phyloP scores from a whole-genome alignment of 2,888 invertebrate species.

The Orthosia gothica region DNA sequence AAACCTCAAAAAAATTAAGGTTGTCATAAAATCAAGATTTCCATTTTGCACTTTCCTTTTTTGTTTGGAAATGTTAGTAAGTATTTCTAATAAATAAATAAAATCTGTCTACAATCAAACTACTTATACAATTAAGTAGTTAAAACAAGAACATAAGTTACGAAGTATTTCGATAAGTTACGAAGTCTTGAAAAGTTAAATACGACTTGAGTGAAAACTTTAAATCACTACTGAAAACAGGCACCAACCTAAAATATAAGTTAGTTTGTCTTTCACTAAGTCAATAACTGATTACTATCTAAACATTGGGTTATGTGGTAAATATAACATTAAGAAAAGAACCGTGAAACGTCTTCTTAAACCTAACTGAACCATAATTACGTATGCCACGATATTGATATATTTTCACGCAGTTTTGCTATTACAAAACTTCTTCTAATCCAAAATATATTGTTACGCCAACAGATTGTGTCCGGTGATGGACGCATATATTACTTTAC shows the following conservation, averaged over 20 bases:
- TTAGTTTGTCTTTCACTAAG: background rate
- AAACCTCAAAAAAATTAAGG: too few relatives aligned
- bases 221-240: background rate
- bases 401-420: background rate
- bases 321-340: background rate
- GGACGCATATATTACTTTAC: constrained; percentile 24
- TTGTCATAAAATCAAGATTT: too few relatives aligned
- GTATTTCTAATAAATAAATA: too few relatives aligned
- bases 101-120: too few relatives aligned
- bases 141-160: background rate
- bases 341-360: background rate
- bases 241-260: background rate
- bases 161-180: constrained; percentile 7
- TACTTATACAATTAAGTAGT: background rate
- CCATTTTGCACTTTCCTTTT: too few relatives aligned
- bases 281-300: background rate
- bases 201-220: background rate
- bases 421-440: background rate
- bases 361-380: background rate
- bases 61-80: too few relatives aligned
- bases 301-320: too few relatives aligned
- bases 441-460: background rate
- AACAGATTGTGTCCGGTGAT: constrained; percentile 5
- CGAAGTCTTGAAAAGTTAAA: background rate
- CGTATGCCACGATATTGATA: too few relatives aligned